Percentiles rank a stretch among this genome's conserved stretches.
Conservation (phyloP, 2,888 invertebrate genomes). For the Protophormia terraenovae region DNA sequence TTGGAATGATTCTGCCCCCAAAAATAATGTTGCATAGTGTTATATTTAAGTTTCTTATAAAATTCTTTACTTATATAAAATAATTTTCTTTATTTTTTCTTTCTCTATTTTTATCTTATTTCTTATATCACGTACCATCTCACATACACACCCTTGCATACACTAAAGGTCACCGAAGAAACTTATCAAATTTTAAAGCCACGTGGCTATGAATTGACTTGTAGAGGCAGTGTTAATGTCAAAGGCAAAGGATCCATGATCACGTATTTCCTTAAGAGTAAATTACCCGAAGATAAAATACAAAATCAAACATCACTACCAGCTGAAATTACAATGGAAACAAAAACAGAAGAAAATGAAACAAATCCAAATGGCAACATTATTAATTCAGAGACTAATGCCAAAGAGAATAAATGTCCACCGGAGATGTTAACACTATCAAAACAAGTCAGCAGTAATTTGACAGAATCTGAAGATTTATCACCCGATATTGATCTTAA, state of each 20-base stretch:
- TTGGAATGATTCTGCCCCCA: too few relatives aligned
- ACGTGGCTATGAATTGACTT: constrained; percentile 90
- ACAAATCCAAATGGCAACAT: constrained; percentile 12
- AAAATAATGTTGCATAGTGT: too few relatives aligned
- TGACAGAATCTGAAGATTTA: constrained; percentile 75
- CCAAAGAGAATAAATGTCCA: constrained; percentile 15
- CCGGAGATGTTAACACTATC: constrained; percentile 54
- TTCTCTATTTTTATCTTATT: not conserved
- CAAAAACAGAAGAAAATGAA: not conserved
- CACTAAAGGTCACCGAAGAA: constrained; percentile 90
- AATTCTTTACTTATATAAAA: not conserved
- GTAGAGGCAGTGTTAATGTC: constrained; percentile 93
- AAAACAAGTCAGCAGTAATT: constrained; percentile 70
- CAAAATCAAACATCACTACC: not conserved
- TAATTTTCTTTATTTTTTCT: not conserved
- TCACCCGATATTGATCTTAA: constrained; percentile 79
- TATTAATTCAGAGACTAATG: not conserved
- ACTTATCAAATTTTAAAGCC: constrained; percentile 89
- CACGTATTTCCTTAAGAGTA: constrained; percentile 87
- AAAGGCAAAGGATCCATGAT: constrained; percentile 98
- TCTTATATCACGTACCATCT: not conserved
- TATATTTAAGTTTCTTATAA: too few relatives aligned
- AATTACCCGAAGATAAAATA: constrained; percentile 67
- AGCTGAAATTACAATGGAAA: not conserved
- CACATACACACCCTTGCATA: too few relatives aligned